Evolutionary conservation across 2,888 invertebrate genomes (phyloP).

Genomic region (Aphidius colemani): DNA sequence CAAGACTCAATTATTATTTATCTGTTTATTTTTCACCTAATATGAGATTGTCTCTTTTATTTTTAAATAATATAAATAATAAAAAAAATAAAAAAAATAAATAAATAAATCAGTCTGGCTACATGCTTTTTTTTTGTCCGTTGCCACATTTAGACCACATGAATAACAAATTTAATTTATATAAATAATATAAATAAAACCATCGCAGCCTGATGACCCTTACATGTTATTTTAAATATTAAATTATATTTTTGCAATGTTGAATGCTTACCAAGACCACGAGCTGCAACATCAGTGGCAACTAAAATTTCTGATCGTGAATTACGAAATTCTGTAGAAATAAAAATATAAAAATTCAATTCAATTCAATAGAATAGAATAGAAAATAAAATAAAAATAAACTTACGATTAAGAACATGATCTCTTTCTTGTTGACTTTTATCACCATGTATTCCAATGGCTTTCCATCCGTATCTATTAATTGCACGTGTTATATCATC

Average conservation of each 20-base stretch:
- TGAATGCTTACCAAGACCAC: slow-evolving; percentile 64
- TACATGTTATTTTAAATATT: slow-evolving; percentile 55
- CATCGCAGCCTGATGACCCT: slow-evolving; percentile 61
- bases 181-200: slow-evolving; percentile 48
- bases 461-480: slow-evolving; percentile 65
- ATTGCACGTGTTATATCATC: slow-evolving; percentile 68
- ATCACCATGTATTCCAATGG: slow-evolving; percentile 69
- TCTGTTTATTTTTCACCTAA: background rate
- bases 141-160: slow-evolving; percentile 56
- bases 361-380: too few relatives aligned
- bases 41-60: background rate
- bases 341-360: too few relatives aligned
- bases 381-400: background rate
- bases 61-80: background rate
- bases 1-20: slow-evolving; percentile 39
- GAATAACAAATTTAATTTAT: slow-evolving; percentile 41
- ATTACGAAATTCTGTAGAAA: slow-evolving; percentile 47
- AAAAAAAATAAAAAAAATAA: slow-evolving; percentile 32
- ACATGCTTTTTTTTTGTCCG: slow-evolving; percentile 58
- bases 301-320: slow-evolving; percentile 66
- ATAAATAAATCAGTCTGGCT: slow-evolving; percentile 59
- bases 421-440: slow-evolving; percentile 70
- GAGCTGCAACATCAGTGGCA: slow-evolving; percentile 71
- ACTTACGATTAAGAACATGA: slow-evolving; percentile 64
- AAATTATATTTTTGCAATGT: too few relatives aligned